Percentiles rank a stretch among this genome's conserved stretches.
Evolutionary conservation across 2,888 invertebrate species (phyloP).

Genomic region (Eugnorisma glareosa): DNA sequence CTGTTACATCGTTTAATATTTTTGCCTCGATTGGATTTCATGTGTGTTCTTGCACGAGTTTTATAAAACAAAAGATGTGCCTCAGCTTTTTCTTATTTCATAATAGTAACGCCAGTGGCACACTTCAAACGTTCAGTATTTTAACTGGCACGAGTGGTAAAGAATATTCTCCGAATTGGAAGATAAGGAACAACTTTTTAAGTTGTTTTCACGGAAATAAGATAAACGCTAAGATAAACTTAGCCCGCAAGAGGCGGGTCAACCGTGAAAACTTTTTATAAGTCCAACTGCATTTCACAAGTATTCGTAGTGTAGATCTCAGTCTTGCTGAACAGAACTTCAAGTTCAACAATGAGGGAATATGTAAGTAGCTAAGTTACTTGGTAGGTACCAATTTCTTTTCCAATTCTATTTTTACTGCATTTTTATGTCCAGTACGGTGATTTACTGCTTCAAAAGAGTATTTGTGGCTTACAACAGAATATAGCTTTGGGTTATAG

Average conservation of each 20-base stretch:
- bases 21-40: conserved; percentile 30
- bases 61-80: conserved; percentile 2
- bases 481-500: conserved; percentile 79
- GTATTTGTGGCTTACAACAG: conserved; percentile 80
- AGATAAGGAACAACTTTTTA: conserved; percentile 80
- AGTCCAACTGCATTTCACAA: conserved; percentile 61
- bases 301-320: conserved; percentile 36
- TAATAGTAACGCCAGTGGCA: conserved; percentile 47
- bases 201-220: conserved; percentile 85
- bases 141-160: conserved; percentile 64
- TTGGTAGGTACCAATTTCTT: conserved; percentile 64
- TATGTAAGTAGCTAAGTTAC: conserved; percentile 48
- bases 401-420: conserved; percentile 79
- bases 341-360: conserved; percentile 33
- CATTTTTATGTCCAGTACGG: conserved; percentile 74
- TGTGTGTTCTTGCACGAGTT: conserved; percentile 4
- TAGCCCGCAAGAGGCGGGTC: conserved; percentile 71
- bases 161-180: conserved; percentile 79
- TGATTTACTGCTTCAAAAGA: conserved; percentile 81
- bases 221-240: conserved; percentile 86
- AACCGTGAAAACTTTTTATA: conserved; percentile 77
- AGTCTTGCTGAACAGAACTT: conserved; percentile 13
- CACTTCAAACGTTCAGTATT: conserved; percentile 60
- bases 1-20: conserved; percentile 17
- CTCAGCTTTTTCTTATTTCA: conserved; percentile 30